phyloP scores from a whole-genome alignment of 2,888 invertebrate species.

The Dione vanillae region DNA sequence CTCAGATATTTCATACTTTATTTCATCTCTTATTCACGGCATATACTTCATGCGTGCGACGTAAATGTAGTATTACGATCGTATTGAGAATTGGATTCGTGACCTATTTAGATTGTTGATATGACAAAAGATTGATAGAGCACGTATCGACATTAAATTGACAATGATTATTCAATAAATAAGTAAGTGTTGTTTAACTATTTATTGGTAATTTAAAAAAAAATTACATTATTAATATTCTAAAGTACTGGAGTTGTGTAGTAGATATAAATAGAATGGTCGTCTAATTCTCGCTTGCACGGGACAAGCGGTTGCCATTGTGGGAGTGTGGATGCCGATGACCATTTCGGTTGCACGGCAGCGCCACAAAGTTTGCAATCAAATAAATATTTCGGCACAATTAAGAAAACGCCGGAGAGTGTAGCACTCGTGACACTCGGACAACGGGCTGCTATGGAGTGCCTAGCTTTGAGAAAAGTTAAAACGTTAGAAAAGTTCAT shows the following conservation, averaged over 20 bases:
- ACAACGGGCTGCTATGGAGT: constrained; percentile 65
- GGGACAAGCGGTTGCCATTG: constrained; percentile 67
- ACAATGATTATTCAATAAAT: background rate
- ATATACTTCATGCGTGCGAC: constrained; percentile 71
- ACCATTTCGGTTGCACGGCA: constrained; percentile 81
- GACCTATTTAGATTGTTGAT: constrained; percentile 79
- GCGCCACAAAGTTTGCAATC: constrained; percentile 81
- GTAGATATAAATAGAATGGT: constrained; percentile 41
- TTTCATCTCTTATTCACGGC: constrained; percentile 69
- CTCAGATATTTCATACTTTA: constrained; percentile 66
- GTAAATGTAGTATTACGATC: constrained; percentile 66
- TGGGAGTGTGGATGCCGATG: constrained; percentile 77
- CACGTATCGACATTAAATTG: background rate
- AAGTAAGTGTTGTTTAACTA: background rate
- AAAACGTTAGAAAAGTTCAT: constrained; percentile 23
- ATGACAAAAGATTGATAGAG: constrained; percentile 71
- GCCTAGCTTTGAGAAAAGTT: constrained; percentile 50
- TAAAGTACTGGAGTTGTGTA: constrained; percentile 12
- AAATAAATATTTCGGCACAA: constrained; percentile 85
- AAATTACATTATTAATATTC: background rate
- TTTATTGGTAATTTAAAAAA: background rate
- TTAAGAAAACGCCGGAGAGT: constrained; percentile 83
- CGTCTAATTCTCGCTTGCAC: constrained; percentile 58
- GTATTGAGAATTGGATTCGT: constrained; percentile 71
- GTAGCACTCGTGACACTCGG: constrained; percentile 82